These are phyloP conservation scores for Drosophila burlai DNA, from an alignment of 1,140 invertebrate species.

Conservation along the genomic window DNA sequence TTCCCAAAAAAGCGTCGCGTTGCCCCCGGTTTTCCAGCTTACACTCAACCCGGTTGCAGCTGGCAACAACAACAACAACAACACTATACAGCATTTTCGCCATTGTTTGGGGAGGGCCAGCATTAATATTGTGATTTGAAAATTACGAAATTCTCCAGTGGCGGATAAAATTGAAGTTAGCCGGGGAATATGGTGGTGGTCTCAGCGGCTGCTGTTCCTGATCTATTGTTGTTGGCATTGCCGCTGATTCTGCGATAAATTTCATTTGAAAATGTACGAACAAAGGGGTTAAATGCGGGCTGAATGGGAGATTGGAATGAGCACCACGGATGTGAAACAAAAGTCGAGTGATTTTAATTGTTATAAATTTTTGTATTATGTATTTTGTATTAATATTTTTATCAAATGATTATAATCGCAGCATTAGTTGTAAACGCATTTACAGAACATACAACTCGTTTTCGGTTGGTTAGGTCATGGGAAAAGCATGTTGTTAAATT, in stretches of 20 bases:
- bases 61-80: slow-evolving; percentile 21
- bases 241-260: slow-evolving; percentile 39
- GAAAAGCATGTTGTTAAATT: not conserved
- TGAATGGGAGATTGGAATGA: slow-evolving; percentile 11
- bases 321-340: slow-evolving; percentile 2
- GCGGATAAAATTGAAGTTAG: slow-evolving; percentile 46
- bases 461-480: not conserved
- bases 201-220: slow-evolving; percentile 23
- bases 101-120: slow-evolving; percentile 36
- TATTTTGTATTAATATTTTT: slow-evolving; percentile 12
- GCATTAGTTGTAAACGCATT: not conserved
- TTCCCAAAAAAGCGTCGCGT: slow-evolving; percentile 38
- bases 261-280: slow-evolving; percentile 19
- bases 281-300: slow-evolving; percentile 31
- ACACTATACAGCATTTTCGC: slow-evolving; percentile 32
- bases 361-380: too few species aligned
- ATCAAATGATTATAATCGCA: slow-evolving; percentile 12
- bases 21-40: slow-evolving; percentile 20
- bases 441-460: not conserved
- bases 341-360: slow-evolving; percentile 15
- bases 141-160: slow-evolving; percentile 60
- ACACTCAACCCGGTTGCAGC: slow-evolving; percentile 19
- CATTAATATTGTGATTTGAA: slow-evolving; percentile 62
- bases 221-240: slow-evolving; percentile 29
- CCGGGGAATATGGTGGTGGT: slow-evolving; percentile 21